A percentile compares a stretch with the other conserved stretches of the same genome.
phyloP scores from a whole-genome alignment of 1,140 invertebrate genomes.

The Nilaparvata lugens region DNA sequence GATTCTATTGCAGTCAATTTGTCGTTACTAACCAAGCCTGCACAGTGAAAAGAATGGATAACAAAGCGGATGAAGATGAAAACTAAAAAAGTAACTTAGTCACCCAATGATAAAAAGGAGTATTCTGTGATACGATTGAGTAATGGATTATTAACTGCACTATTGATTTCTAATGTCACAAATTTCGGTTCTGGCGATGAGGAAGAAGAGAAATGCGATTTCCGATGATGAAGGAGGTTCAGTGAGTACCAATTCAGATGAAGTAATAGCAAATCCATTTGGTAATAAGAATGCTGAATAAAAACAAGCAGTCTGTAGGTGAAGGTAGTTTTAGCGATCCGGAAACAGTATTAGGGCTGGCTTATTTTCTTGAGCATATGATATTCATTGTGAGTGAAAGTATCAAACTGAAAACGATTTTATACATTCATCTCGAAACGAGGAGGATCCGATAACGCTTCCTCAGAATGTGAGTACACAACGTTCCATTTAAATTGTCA shows the following conservation, averaged over 20 bases:
- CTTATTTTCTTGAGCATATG: constrained; percentile 95
- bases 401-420: constrained; percentile 46
- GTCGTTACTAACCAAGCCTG: too few relatives aligned
- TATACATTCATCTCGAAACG: constrained; percentile 38
- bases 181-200: neutral
- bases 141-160: constrained; percentile 20
- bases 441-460: constrained; percentile 43
- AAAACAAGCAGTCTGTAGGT: constrained; percentile 53
- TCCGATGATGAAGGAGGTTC: constrained; percentile 1
- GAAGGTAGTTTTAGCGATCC: constrained; percentile 50
- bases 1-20: too few relatives aligned
- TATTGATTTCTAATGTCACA: constrained; percentile 16
- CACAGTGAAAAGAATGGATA: too few relatives aligned
- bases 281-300: constrained; percentile 19
- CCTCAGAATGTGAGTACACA: constrained; percentile 68
- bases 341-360: constrained; percentile 68
- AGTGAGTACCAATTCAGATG: neutral
- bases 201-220: neutral
- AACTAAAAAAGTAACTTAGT: neutral
- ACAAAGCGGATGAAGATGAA: too few relatives aligned
- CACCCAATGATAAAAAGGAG: constrained; percentile 18
- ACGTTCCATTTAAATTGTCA: constrained; percentile 83
- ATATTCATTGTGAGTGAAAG: constrained; percentile 62
- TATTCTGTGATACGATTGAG: constrained; percentile 20
- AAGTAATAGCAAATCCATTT: neutral